A percentile compares a stretch with the other conserved stretches of the same genome.
Conservation (phyloP, 2,113 vertebrate species). For the Ia io region DNA sequence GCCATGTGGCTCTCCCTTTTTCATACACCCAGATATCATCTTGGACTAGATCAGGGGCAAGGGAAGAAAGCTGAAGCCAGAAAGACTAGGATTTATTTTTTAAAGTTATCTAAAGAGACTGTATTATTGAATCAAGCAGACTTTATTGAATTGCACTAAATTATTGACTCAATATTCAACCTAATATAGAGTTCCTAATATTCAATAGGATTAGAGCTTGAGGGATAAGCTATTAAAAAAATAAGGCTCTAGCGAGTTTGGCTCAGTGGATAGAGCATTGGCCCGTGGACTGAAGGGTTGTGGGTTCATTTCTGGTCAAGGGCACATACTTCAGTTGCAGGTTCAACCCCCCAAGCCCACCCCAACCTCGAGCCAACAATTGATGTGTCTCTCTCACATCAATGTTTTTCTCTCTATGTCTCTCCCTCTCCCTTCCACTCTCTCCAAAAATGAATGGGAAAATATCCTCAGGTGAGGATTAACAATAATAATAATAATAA, state of each 20-base stretch:
- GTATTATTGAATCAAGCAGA: constrained; percentile 23
- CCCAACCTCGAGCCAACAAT: too few relatives aligned
- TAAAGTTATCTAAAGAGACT: constrained; percentile 21
- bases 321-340: too few relatives aligned
- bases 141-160: constrained; percentile 20
- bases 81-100: constrained; percentile 1
- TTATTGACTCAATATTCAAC: constrained; percentile 33
- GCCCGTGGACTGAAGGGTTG: too few relatives aligned
- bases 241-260: too few relatives aligned
- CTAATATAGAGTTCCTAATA: constrained; percentile 41
- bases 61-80: background rate
- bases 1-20: background rate
- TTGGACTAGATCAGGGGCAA: background rate
- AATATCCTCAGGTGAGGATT: too few relatives aligned
- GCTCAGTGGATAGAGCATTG: too few relatives aligned
- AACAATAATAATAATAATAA: background rate
- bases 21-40: background rate
- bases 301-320: too few relatives aligned
- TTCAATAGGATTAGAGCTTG: constrained; percentile 34
- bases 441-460: too few relatives aligned
- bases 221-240: constrained; percentile 9
- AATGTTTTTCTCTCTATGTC: too few relatives aligned
- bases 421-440: too few relatives aligned
- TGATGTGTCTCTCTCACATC: too few relatives aligned
- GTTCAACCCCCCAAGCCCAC: too few relatives aligned